Evolutionary conservation across 2,888 invertebrate genomes (phyloP).

Genomic region (Aphodius granarius): DNA sequence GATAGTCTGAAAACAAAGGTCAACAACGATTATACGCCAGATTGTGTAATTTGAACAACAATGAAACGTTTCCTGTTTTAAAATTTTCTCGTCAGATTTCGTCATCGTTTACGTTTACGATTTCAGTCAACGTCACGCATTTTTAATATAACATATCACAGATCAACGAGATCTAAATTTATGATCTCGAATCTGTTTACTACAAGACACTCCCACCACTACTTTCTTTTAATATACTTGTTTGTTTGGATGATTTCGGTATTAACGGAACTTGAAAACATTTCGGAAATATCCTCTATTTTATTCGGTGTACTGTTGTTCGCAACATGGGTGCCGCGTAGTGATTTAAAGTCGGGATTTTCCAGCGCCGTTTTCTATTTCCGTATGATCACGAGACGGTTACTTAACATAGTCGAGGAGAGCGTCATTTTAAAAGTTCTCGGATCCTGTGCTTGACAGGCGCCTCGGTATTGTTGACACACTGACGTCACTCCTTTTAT

Average conservation of each 20-base stretch:
- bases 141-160: not conserved
- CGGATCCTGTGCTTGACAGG: not conserved
- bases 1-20: constrained; percentile 41
- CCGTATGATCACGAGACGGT: not conserved
- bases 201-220: too few species aligned
- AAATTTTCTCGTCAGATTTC: not conserved
- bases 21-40: constrained; percentile 44
- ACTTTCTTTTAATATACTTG: too few species aligned
- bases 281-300: too few species aligned
- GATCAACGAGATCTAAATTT: too few species aligned
- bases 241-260: too few species aligned
- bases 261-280: too few species aligned
- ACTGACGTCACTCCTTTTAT: not conserved
- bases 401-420: not conserved
- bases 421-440: not conserved
- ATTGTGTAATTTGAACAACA: constrained; percentile 29
- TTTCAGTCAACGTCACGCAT: not conserved
- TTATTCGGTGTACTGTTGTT: not conserved
- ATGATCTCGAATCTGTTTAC: not conserved
- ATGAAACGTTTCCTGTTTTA: not conserved
- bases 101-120: not conserved
- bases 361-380: not conserved
- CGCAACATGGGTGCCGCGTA: not conserved
- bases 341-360: not conserved
- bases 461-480: not conserved